phyloP scores from a whole-genome alignment of 2,888 invertebrate species.

The Nemoura dubitans region DNA sequence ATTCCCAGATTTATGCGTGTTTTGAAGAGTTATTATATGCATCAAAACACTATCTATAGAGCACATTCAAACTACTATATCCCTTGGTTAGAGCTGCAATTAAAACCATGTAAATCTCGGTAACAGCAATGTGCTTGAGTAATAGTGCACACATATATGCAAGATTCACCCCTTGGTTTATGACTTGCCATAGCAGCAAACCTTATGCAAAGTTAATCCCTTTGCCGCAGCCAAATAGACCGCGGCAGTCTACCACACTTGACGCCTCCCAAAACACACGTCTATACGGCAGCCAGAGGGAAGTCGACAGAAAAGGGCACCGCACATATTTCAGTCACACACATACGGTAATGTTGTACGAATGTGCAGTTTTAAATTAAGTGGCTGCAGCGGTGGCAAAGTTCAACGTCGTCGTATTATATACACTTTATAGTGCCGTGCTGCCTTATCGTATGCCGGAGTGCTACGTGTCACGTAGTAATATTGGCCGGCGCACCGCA shows the following conservation, averaged over 20 bases:
- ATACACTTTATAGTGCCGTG: background rate
- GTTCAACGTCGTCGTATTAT: background rate
- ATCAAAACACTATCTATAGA: background rate
- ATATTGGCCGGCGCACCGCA: background rate
- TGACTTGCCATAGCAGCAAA: background rate
- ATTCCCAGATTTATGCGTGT: background rate
- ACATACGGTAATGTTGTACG: background rate
- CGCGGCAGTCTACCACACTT: background rate
- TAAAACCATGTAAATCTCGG: background rate
- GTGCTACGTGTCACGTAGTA: conserved; percentile 23
- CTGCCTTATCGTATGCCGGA: background rate
- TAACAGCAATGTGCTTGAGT: background rate
- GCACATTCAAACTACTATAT: background rate
- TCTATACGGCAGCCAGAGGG: too few species aligned
- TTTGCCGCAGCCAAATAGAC: background rate
- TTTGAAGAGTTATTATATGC: background rate
- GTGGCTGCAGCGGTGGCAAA: background rate
- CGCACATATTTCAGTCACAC: background rate
- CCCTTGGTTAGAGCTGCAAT: background rate
- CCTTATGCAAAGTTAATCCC: background rate
- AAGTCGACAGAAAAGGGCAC: background rate
- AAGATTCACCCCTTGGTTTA: background rate
- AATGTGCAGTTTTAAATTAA: conserved; percentile 12
- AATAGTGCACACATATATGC: conserved; percentile 4
- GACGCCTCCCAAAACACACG: background rate